Evolutionary conservation across 2,797 vertebrate species (phyloP).

Genomic region (Notoglanidium macrostoma): DNA sequence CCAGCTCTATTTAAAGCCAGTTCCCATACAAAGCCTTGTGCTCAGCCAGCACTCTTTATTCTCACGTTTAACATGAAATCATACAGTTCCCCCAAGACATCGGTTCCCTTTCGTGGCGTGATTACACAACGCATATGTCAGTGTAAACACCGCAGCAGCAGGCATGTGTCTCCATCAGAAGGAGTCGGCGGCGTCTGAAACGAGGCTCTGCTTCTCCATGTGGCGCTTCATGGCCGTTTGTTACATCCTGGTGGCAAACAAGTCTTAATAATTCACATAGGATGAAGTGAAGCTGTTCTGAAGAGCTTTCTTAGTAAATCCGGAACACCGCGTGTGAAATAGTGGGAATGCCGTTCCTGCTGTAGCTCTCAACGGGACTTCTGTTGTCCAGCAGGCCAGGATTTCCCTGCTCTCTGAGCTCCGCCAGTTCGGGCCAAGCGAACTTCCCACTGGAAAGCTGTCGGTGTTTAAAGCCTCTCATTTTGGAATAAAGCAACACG

Average conservation of each 20-base stretch:
- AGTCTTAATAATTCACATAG: constrained; percentile 72
- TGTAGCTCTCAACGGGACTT: constrained; percentile 47
- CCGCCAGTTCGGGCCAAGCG: constrained; percentile 66
- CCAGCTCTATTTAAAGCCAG: not conserved
- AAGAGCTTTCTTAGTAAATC: not conserved
- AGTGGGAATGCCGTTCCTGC: constrained; percentile 55
- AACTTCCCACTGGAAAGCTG: constrained; percentile 63
- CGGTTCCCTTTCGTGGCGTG: constrained; percentile 52
- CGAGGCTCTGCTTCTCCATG: constrained; percentile 19
- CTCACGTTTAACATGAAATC: not conserved
- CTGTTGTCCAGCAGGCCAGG: constrained; percentile 53
- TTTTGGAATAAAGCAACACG: not conserved
- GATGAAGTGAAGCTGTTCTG: constrained; percentile 51
- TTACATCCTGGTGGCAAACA: constrained; percentile 64
- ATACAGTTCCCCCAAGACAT: not conserved
- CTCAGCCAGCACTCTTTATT: not conserved
- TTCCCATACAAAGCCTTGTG: not conserved
- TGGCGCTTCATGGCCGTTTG: constrained; percentile 38
- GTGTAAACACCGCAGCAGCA: constrained; percentile 63
- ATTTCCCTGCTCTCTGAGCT: constrained; percentile 56
- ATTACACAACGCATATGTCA: constrained; percentile 74
- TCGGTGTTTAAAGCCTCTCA: not conserved
- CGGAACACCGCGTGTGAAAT: constrained; percentile 46
- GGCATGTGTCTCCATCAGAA: constrained; percentile 58
- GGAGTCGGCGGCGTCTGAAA: constrained; percentile 63